These are phyloP conservation scores for Cossypha dichroa DNA, from an alignment of 2,797 vertebrate genomes.

Conservation along the genomic window DNA sequence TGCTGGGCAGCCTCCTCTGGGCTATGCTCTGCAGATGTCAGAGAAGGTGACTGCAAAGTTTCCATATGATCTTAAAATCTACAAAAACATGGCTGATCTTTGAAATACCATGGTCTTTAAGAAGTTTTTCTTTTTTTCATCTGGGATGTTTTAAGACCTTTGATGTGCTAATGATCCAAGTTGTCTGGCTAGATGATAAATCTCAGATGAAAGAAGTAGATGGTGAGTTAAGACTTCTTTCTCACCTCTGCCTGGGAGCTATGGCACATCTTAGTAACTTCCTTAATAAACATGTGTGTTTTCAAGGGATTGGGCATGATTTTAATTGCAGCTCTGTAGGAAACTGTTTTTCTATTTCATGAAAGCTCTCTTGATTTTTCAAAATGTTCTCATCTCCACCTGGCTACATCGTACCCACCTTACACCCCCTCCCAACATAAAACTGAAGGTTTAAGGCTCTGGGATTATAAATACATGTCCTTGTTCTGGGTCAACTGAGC, in stretches of 20 bases:
- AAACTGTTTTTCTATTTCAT: not conserved
- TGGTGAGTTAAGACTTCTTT: not conserved
- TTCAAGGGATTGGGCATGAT: not conserved
- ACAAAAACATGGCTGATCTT: not conserved
- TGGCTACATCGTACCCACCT: not conserved
- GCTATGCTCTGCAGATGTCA: not conserved
- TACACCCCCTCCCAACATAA: not conserved
- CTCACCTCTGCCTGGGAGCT: slow-evolving; percentile 13
- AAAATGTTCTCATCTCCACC: not conserved
- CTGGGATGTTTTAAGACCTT: slow-evolving; percentile 9
- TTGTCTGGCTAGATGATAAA: slow-evolving; percentile 22
- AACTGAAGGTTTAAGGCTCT: not conserved
- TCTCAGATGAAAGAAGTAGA: slow-evolving; percentile 20
- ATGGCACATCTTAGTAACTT: slow-evolving; percentile 8
- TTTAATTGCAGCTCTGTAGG: not conserved
- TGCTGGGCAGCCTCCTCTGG: not conserved
- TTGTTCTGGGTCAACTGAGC: not conserved
- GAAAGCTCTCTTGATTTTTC: slow-evolving; percentile 9
- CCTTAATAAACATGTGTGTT: not conserved
- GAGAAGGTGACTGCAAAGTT: slow-evolving; percentile 9
- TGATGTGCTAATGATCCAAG: slow-evolving; percentile 34
- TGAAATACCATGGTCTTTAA: not conserved
- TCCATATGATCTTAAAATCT: slow-evolving; percentile 36
- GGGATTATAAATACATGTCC: not conserved
- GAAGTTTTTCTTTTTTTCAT: not conserved